Conservation (phyloP, 2,113 vertebrate genomes). For the Melospiza melodia region DNA sequence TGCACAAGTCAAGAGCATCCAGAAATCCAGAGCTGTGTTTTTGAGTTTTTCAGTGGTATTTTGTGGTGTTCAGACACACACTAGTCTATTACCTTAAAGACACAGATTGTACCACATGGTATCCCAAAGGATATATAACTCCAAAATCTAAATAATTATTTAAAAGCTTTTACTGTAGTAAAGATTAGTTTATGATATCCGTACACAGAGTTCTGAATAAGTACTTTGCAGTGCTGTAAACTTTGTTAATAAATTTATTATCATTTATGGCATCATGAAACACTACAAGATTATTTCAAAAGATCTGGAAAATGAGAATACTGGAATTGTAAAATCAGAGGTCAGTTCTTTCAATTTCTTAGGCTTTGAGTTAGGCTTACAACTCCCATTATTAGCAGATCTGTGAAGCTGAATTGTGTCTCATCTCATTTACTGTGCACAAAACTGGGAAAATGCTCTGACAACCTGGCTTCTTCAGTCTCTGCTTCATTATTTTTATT, state of each 20-base stretch:
- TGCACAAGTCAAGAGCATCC: neutral
- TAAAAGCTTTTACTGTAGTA: conserved; percentile 10
- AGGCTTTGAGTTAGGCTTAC: conserved; percentile 16
- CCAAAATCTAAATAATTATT: conserved; percentile 17
- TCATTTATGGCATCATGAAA: neutral
- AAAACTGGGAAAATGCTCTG: conserved; percentile 9
- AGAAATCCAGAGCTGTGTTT: neutral
- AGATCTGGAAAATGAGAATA: neutral
- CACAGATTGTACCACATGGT: neutral
- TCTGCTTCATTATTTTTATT: conserved; percentile 14
- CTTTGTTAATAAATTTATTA: neutral
- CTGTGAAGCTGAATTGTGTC: neutral
- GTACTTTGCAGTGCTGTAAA: neutral
- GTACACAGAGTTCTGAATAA: neutral
- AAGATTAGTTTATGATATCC: neutral
- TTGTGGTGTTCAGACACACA: neutral
- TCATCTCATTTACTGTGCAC: conserved; percentile 32
- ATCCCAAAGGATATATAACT: neutral
- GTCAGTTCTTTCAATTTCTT: conserved; percentile 27
- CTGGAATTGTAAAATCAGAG: neutral
- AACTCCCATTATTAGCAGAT: conserved; percentile 34
- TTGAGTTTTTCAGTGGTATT: neutral
- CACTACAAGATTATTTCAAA: neutral
- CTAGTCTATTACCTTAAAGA: neutral
- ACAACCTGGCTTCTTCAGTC: conserved; percentile 21